Evolutionary conservation across 2,797 vertebrate genomes (phyloP).

Genomic region (Rhynchonycteris naso): DNA sequence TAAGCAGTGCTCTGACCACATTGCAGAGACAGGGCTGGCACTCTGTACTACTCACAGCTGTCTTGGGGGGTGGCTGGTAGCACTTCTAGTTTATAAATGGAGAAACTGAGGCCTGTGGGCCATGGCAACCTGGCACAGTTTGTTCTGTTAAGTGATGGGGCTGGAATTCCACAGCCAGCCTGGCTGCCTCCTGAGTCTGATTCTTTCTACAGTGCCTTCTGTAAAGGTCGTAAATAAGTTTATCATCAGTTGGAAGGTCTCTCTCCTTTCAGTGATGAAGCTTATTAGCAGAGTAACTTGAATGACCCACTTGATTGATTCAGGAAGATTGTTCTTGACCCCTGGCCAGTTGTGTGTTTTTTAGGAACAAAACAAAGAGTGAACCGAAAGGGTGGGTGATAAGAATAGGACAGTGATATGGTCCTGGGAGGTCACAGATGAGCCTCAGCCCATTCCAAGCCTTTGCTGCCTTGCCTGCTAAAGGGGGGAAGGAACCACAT

Average conservation of each 20-base stretch:
- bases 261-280: neutral
- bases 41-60: neutral
- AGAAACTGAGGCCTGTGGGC: neutral
- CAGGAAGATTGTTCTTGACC: neutral
- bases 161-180: neutral
- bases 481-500: accelerated
- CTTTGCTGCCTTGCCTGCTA: neutral
- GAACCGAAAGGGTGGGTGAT: neutral
- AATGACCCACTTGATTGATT: neutral
- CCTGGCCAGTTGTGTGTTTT: neutral
- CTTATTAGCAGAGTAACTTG: neutral
- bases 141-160: neutral
- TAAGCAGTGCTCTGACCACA: neutral
- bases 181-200: neutral
- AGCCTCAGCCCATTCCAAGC: neutral
- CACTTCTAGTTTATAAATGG: neutral
- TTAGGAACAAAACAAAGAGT: neutral
- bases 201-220: neutral
- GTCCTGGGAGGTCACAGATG: neutral
- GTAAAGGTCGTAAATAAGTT: neutral
- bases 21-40: neutral
- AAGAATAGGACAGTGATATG: neutral
- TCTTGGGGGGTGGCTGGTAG: neutral
- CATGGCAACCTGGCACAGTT: neutral
- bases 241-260: neutral